Percentiles rank a stretch among this genome's conserved stretches.
These are phyloP conservation scores for Pentalonia nigronervosa DNA, from an alignment of 1,140 invertebrate species.

Conservation along the genomic window DNA sequence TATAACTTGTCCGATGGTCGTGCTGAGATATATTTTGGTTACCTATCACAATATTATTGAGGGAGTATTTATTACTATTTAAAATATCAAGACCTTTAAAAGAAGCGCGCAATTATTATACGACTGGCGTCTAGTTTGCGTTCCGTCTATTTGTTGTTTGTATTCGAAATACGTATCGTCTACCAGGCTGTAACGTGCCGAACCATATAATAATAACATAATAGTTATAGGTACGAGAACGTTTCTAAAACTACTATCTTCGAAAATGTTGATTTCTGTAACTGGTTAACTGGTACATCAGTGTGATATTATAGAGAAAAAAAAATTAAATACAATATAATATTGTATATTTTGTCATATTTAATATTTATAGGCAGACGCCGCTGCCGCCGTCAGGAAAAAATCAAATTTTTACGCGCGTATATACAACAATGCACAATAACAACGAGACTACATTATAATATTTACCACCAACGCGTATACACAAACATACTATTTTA, in stretches of 20 bases:
- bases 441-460: neutral
- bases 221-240: neutral
- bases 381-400: neutral
- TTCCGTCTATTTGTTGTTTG: neutral
- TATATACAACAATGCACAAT: neutral
- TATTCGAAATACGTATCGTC: neutral
- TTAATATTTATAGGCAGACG: neutral
- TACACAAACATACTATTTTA: neutral
- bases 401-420: neutral
- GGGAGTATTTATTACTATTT: neutral
- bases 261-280: neutral
- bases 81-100: neutral
- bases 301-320: no score
- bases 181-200: no score
- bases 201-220: neutral
- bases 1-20: neutral
- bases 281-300: neutral
- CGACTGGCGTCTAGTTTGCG: neutral
- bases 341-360: neutral
- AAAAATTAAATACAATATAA: no score
- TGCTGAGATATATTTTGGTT: neutral
- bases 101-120: neutral
- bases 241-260: neutral
- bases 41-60: neutral
- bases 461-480: neutral